Percentiles rank a stretch among this genome's conserved stretches.
Evolutionary conservation across 2,113 vertebrate genomes (phyloP).

Genomic region (pig (Sus scrofa)): T2T-Sscrofa CM000824.6:85018501-85019000

Average conservation of each 20-base stretch:
- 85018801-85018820: background rate
- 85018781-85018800: background rate
- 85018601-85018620: background rate
- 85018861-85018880: background rate
- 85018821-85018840: background rate
- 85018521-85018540: background rate
- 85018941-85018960: background rate
- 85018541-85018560: background rate
- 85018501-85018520: background rate
- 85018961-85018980: background rate
- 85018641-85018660: background rate
- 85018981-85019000: background rate
- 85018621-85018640: background rate
- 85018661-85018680: background rate
- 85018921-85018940: background rate
- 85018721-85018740: background rate
- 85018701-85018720: background rate
- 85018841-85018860: background rate
- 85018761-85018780: background rate
- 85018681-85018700: slow-evolving; percentile 23
- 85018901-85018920: background rate
- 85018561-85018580: background rate
- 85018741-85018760: background rate
- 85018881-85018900: background rate
- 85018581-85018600: background rate